Evolutionary conservation across 1,140 invertebrate genomes (phyloP).

Genomic region (Cataglyphis hispanica): DNA sequence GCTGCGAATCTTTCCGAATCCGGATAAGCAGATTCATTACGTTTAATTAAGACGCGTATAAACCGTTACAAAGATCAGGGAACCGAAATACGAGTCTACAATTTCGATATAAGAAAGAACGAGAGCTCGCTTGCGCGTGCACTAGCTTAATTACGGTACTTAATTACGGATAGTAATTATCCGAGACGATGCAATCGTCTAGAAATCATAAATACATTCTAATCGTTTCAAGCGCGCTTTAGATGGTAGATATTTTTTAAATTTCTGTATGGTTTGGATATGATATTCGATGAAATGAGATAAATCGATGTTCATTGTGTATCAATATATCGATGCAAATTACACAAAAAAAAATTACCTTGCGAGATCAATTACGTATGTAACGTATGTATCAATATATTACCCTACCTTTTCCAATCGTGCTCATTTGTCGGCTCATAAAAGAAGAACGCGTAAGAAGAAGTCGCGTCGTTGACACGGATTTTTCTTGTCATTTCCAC

Average conservation of each 20-base stretch:
- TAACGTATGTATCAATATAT: not conserved
- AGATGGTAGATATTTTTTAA: not conserved
- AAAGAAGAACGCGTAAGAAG: too few species aligned
- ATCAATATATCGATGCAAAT: not conserved
- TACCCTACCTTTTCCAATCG: not conserved
- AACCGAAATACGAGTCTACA: not conserved
- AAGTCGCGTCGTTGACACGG: not conserved
- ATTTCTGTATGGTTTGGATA: not conserved
- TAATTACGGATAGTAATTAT: constrained; percentile 2
- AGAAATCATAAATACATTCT: not conserved
- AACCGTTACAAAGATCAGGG: not conserved
- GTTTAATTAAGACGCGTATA: not conserved
- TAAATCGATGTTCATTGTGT: not conserved
- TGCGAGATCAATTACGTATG: not conserved
- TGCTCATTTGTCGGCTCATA: not conserved
- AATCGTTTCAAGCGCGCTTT: not conserved
- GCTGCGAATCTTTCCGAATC: not conserved
- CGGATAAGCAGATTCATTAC: not conserved
- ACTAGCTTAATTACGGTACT: constrained; percentile 17
- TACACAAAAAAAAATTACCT: not conserved
- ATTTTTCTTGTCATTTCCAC: constrained; percentile 25
- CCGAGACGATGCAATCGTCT: not conserved
- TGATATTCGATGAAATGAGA: not conserved
- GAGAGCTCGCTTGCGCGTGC: not conserved
- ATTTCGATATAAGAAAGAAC: constrained; percentile 14